Percentiles rank a stretch among this genome's conserved stretches.
Conservation (phyloP, 2,113 vertebrate species). For the Alligator mississippiensis region DNA sequence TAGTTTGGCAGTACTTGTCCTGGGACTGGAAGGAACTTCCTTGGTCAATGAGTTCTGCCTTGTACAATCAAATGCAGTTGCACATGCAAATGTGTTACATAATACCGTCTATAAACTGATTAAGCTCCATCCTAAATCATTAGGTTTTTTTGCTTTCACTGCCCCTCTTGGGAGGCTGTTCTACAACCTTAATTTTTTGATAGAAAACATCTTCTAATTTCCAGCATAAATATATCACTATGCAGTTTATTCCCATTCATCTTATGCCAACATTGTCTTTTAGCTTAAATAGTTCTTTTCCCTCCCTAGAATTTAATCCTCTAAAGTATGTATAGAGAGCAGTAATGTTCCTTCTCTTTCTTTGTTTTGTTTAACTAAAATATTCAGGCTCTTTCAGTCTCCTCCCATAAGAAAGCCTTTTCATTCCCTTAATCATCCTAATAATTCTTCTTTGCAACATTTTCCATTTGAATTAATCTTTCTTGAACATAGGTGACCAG, state of each 20-base stretch:
- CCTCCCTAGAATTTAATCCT: not conserved
- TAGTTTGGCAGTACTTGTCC: too few species aligned
- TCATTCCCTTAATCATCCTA: not conserved
- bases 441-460: not conserved
- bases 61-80: not conserved
- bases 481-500: not conserved
- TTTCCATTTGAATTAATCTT: not conserved
- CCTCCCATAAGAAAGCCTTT: not conserved
- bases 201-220: not conserved
- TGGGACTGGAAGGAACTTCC: not conserved
- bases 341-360: not conserved
- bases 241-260: not conserved
- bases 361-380: not conserved
- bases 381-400: not conserved
- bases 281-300: not conserved
- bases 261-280: not conserved
- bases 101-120: not conserved
- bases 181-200: not conserved
- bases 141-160: not conserved
- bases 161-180: not conserved
- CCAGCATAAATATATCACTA: not conserved
- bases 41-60: not conserved
- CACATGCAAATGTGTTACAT: not conserved
- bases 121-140: not conserved
- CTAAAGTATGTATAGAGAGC: not conserved